Evolutionary conservation across 2,888 invertebrate genomes (phyloP).

Genomic region (Stomorhina lunata): DNA sequence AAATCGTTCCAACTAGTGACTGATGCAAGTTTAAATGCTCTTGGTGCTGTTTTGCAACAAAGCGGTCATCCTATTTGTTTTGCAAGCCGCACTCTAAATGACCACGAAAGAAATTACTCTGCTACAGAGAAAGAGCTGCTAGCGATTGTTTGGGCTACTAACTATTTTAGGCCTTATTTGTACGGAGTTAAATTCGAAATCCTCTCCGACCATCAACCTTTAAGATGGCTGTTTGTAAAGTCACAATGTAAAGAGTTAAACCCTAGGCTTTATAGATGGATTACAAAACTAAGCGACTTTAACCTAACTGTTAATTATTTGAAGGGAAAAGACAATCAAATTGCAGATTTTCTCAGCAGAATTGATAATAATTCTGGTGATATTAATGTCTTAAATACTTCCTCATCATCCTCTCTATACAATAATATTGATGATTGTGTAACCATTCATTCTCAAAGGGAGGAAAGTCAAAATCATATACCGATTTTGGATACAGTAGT

Average conservation of each 20-base stretch:
- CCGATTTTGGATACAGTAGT: constrained; percentile 23
- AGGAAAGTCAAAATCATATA: constrained; percentile 22
- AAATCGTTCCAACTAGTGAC: constrained; percentile 41
- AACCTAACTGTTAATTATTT: constrained; percentile 27
- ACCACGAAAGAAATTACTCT: constrained; percentile 57
- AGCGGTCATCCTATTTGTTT: constrained; percentile 49
- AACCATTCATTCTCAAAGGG: constrained; percentile 26
- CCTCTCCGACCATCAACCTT: constrained; percentile 1
- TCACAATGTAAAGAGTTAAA: constrained; percentile 3
- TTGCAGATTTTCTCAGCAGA: constrained; percentile 27
- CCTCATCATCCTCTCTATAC: neutral
- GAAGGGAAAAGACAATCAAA: constrained; percentile 17
- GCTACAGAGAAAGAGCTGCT: constrained; percentile 43
- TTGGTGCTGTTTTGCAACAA: constrained; percentile 56
- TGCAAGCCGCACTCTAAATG: constrained; percentile 49
- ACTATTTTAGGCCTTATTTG: constrained; percentile 26
- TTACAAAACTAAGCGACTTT: constrained; percentile 24
- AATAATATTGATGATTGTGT: neutral
- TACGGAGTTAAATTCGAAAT: constrained; percentile 9
- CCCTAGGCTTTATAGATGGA: constrained; percentile 31
- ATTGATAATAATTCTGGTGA: constrained; percentile 13
- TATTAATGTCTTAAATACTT: neutral
- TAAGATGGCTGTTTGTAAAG: constrained; percentile 30
- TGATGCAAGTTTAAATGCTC: constrained; percentile 44
- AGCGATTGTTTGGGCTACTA: neutral